Percentiles rank a stretch among this genome's conserved stretches.
These are phyloP conservation scores for Carpatolechia fugitivella DNA, from an alignment of 2,888 invertebrate genomes.

Conservation along the genomic window DNA sequence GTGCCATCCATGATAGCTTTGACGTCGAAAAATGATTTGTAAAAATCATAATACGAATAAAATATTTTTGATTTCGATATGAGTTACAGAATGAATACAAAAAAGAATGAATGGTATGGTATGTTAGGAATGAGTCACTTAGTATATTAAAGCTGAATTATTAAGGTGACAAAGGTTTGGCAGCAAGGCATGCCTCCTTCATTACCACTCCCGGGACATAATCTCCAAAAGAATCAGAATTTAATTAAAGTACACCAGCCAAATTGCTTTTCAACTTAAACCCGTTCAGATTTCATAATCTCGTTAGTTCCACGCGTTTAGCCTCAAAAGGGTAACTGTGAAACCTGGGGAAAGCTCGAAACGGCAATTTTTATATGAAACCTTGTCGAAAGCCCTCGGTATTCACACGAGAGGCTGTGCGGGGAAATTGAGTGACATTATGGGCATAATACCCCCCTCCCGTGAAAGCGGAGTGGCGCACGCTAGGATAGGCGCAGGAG, in stretches of 20 bases:
- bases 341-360: constrained; percentile 45
- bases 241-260: not conserved
- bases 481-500: constrained; percentile 57
- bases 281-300: constrained; percentile 51
- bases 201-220: not conserved
- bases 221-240: not conserved
- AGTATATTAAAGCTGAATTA: too few relatives aligned
- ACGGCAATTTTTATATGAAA: constrained; percentile 74
- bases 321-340: constrained; percentile 72
- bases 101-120: too few relatives aligned
- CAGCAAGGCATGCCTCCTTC: not conserved
- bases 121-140: too few relatives aligned
- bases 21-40: too few relatives aligned
- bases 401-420: constrained; percentile 69
- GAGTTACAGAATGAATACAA: too few relatives aligned
- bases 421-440: constrained; percentile 79
- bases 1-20: too few relatives aligned
- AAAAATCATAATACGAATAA: too few relatives aligned
- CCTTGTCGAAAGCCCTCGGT: constrained; percentile 27
- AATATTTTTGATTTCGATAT: too few relatives aligned
- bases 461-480: constrained; percentile 67
- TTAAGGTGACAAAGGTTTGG: too few relatives aligned
- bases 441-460: constrained; percentile 67
- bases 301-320: constrained; percentile 72
- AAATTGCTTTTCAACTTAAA: constrained; percentile 37